phyloP scores from a whole-genome alignment of 2,797 vertebrate species.

The Leptatherina wallacei region DNA sequence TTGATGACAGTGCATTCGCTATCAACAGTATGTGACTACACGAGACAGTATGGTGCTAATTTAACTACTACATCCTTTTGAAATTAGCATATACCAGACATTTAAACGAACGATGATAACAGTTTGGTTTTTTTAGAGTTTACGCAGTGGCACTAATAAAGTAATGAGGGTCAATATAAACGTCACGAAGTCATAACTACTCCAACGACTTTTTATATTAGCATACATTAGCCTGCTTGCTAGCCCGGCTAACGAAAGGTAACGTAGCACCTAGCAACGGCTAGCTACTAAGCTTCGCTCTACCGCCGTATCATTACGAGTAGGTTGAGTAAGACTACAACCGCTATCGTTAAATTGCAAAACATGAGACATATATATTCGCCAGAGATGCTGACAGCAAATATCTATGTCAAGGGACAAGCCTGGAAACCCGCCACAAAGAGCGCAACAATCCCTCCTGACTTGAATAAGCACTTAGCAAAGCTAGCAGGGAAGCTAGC shows the following conservation, averaged over 20 bases:
- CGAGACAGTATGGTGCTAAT: slow-evolving; percentile 36
- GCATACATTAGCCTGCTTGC: slow-evolving; percentile 55
- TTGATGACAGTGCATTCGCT: slow-evolving; percentile 84
- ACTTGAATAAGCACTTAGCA: slow-evolving; percentile 62
- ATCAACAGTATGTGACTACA: slow-evolving; percentile 51
- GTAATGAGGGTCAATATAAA: neutral
- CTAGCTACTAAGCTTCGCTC: slow-evolving; percentile 65
- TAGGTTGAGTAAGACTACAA: neutral
- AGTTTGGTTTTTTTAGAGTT: neutral
- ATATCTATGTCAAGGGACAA: neutral
- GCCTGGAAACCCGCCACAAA: slow-evolving; percentile 50
- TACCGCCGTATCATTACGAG: slow-evolving; percentile 57
- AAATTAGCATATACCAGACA: neutral
- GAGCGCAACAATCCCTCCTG: slow-evolving; percentile 59
- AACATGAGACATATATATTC: neutral
- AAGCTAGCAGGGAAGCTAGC: slow-evolving; percentile 66
- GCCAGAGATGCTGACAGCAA: neutral
- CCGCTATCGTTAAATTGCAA: neutral
- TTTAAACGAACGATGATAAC: neutral
- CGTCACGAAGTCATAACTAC: slow-evolving; percentile 25
- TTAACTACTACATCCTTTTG: neutral
- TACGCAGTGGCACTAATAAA: neutral
- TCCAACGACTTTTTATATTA: slow-evolving; percentile 48
- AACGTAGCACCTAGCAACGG: slow-evolving; percentile 62
- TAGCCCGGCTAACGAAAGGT: slow-evolving; percentile 56